Percentiles rank a stretch among this genome's conserved stretches.
Evolutionary conservation across 2,797 vertebrate genomes (phyloP).

Genomic region (Sebastes nivosus): DNA sequence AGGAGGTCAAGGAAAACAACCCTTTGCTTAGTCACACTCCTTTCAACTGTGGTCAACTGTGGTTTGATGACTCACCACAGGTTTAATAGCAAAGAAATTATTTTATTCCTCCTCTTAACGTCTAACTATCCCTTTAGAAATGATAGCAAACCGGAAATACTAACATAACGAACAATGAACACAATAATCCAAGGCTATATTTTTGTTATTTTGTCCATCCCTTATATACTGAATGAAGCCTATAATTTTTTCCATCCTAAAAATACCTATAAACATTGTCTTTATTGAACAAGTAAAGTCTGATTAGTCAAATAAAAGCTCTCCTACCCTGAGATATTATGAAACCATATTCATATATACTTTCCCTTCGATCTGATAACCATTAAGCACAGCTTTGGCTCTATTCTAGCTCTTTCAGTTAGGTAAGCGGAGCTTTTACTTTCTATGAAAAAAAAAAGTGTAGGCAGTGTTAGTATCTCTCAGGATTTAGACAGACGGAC

Average conservation of each 20-base stretch:
- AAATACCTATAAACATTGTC: neutral
- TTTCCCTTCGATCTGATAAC: neutral
- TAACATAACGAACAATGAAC: neutral
- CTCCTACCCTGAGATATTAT: neutral
- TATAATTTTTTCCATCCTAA: too few species aligned
- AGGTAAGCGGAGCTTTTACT: neutral
- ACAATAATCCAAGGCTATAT: neutral
- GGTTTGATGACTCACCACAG: neutral
- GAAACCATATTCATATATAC: neutral
- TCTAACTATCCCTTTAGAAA: neutral
- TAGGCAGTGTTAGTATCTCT: neutral
- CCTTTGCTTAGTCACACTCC: neutral
- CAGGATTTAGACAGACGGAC: neutral
- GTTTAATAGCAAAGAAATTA: neutral
- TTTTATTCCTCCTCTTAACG: neutral
- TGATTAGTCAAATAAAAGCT: neutral
- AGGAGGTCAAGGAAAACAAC: slow-evolving; percentile 16
- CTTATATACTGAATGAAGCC: neutral
- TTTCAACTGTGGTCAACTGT: slow-evolving; percentile 1
- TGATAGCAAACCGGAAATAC: neutral
- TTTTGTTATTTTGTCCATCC: neutral
- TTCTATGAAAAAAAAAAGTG: neutral
- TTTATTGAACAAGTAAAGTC: neutral
- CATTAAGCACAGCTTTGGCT: neutral
- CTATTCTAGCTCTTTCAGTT: neutral